Conservation (phyloP, 2,888 invertebrate species). For the Nomada goodeniana region DNA sequence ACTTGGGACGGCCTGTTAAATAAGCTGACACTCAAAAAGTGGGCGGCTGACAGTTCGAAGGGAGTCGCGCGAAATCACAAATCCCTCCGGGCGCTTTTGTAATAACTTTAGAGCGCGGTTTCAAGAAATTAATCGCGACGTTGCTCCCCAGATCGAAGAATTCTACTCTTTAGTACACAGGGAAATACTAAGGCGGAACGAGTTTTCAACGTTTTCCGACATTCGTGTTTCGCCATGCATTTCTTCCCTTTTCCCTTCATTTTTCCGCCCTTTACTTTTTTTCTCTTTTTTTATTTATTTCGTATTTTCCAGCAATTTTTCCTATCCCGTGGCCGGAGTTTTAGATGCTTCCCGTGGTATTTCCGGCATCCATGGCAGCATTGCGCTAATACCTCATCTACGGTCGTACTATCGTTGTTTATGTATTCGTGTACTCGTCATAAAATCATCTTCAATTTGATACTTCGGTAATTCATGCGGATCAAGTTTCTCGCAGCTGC, state of each 20-base stretch:
- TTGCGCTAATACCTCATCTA: conserved; percentile 7
- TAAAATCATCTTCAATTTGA: conserved; percentile 8
- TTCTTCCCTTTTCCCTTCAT: background rate
- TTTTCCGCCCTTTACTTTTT: background rate
- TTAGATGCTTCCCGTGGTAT: background rate
- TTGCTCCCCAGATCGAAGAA: background rate
- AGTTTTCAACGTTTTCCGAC: background rate
- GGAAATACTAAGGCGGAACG: background rate
- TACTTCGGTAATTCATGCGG: conserved; percentile 5
- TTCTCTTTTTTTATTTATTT: background rate
- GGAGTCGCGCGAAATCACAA: conserved; percentile 62
- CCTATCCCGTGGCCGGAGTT: background rate
- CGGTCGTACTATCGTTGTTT: background rate
- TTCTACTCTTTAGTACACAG: background rate
- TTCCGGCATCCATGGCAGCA: background rate
- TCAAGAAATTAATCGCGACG: conserved; percentile 58
- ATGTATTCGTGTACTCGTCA: background rate
- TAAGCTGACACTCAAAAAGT: conserved; percentile 72
- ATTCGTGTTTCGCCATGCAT: background rate
- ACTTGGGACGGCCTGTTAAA: conserved; percentile 64
- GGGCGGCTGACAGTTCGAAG: conserved; percentile 67
- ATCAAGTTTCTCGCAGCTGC: background rate
- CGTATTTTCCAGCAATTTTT: background rate
- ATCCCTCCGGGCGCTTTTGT: conserved; percentile 55
- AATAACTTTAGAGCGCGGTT: conserved; percentile 61